Evolutionary conservation across 1,140 invertebrate species (phyloP).

Genomic region (Cotesia typhae): DNA sequence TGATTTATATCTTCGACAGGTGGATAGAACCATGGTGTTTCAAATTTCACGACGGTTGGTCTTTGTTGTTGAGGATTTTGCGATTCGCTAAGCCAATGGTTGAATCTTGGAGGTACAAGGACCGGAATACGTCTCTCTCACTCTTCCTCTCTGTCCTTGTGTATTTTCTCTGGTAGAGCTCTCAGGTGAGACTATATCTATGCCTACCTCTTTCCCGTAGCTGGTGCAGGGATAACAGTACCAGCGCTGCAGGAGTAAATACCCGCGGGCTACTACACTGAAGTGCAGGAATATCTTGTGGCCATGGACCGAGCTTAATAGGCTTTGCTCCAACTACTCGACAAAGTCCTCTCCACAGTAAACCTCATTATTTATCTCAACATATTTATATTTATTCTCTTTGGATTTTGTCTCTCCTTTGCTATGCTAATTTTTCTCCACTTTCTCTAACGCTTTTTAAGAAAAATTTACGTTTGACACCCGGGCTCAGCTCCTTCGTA

Average conservation of each 20-base stretch:
- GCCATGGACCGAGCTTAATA: conserved; percentile 37
- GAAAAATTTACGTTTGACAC: too few relatives aligned
- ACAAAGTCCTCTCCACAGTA: conserved; percentile 14
- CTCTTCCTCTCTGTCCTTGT: too few relatives aligned
- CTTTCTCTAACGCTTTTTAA: too few relatives aligned
- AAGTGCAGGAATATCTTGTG: conserved; percentile 17
- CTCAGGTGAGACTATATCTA: too few relatives aligned
- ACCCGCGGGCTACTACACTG: neutral
- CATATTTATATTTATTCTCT: conserved; percentile 1
- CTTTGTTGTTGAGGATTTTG: conserved; percentile 42
- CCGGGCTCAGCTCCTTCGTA: too few relatives aligned
- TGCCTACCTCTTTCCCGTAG: too few relatives aligned
- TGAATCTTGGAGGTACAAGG: neutral
- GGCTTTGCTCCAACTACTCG: conserved; percentile 25
- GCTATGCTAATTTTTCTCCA: too few relatives aligned
- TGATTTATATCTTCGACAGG: conserved; percentile 56
- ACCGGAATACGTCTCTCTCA: too few relatives aligned
- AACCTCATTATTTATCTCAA: conserved; percentile 31
- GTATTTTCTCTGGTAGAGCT: too few relatives aligned
- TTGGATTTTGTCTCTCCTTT: too few relatives aligned
- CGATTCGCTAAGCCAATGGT: conserved; percentile 47
- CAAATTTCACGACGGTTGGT: conserved; percentile 31
- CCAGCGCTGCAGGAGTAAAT: neutral
- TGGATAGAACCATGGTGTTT: conserved; percentile 40
- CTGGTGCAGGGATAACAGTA: too few relatives aligned